These are phyloP conservation scores for Cantharis nigra DNA, from an alignment of 2,888 invertebrate species.

Conservation along the genomic window DNA sequence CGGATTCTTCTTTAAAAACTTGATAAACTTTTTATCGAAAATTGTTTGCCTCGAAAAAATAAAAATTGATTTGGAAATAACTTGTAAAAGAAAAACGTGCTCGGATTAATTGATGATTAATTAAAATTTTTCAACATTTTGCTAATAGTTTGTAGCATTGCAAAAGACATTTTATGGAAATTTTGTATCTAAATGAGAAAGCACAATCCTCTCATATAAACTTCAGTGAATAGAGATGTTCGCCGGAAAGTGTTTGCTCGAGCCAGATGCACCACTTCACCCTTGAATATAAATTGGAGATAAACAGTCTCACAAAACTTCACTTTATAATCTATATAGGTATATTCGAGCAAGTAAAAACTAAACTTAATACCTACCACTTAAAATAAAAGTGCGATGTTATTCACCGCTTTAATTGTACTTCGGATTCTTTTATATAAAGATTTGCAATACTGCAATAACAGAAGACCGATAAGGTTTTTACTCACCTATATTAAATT, in stretches of 20 bases:
- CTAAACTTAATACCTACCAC: conserved; percentile 5
- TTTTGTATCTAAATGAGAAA: conserved; percentile 11
- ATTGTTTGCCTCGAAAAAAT: neutral
- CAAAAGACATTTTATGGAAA: conserved; percentile 8
- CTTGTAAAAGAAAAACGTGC: neutral
- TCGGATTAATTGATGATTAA: neutral
- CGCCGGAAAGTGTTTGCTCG: conserved; percentile 30
- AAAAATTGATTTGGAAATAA: neutral
- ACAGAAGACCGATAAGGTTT: neutral
- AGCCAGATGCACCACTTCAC: conserved; percentile 33
- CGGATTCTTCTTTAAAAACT: conserved; percentile 14
- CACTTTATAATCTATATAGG: conserved; percentile 29
- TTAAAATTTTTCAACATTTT: neutral
- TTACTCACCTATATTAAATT: neutral
- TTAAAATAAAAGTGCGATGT: neutral
- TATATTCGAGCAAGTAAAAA: conserved; percentile 10
- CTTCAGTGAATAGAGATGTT: conserved; percentile 29
- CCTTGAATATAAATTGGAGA: conserved; percentile 36
- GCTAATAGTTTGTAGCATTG: neutral
- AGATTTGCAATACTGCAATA: neutral
- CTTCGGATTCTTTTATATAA: neutral
- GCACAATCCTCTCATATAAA: conserved; percentile 25
- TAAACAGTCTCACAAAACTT: conserved; percentile 33
- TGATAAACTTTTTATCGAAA: neutral
- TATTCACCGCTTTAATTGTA: neutral